Base-by-base conservation (phyloP, 92 coral and sea anemone genomes). In the Ricordea florida region DNA sequence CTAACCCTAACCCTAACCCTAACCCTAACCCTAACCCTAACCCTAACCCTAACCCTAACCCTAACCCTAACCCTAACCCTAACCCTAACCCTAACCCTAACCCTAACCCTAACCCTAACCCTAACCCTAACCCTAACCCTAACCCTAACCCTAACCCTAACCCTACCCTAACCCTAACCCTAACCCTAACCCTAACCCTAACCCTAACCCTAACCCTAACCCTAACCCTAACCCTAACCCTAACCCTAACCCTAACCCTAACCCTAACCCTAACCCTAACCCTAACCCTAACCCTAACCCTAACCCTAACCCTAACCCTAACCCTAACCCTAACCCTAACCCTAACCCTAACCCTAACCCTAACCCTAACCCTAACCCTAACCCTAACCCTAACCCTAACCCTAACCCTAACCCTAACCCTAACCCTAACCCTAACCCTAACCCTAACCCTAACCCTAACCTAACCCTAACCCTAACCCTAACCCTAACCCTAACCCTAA, bases 361-460 rank as follows among this genome's bases (percentile, higher is more conserved):
- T 65, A 65, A 65, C 72, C 72, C 72, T 65, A 65, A 65, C 72
- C 72, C 72, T 62, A 62, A 62, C 55, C 69, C 69, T 65, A 65
- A 65, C 73, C 73, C 73, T 65, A 65, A 65, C 73, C 73, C 73
- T 65, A 65, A 65, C 73, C 73, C 73, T 65, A 65, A 65, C 73
- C 73, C 73, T 65, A 65, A 56, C 63, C 73, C 73, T 65, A 65
- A 65, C 73, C 73, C 73, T 65, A 62, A 59, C 66, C 70, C 70
- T 62, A 65, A 38, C 73, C 73, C 58, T 38, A 65, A 38, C 73
- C 73, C 58, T 38, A 38, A 65, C 73, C 73, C 73, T 59, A 59
- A 65, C 73, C 73, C 73, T 65, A 65, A 65, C 73, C 73, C 73
- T 65, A 65, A 65, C 59, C 73, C 73, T 63, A 63, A 63, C 71